Conservation (phyloP, 1,140 invertebrate genomes). For the Nixonia krombeini region DNA sequence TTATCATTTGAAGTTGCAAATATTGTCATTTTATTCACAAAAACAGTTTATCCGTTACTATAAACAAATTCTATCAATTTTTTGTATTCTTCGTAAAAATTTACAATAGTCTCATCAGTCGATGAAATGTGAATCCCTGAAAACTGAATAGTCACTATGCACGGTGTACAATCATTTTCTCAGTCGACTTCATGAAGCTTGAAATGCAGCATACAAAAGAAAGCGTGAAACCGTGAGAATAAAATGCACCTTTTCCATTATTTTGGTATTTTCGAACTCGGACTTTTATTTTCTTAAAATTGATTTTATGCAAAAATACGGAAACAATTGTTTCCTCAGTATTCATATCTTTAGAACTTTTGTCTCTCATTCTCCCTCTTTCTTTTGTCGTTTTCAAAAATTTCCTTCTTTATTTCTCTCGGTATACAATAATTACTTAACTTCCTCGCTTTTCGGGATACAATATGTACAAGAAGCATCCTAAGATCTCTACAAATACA, state of each 20-base stretch:
- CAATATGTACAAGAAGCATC: slow-evolving; percentile 43
- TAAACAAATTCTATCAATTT: background rate
- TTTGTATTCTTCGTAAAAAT: background rate
- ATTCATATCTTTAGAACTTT: slow-evolving; percentile 19
- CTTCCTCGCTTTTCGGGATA: slow-evolving; percentile 28
- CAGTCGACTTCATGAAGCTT: slow-evolving; percentile 25
- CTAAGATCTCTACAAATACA: slow-evolving; percentile 43
- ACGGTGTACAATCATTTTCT: slow-evolving; percentile 9
- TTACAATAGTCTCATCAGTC: background rate
- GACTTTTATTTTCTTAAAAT: slow-evolving; percentile 13
- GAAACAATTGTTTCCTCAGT: slow-evolving; percentile 23
- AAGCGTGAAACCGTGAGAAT: slow-evolving; percentile 31
- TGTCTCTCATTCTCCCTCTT: slow-evolving; percentile 41
- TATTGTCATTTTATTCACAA: slow-evolving; percentile 24
- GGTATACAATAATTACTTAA: slow-evolving; percentile 16
- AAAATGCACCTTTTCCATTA: slow-evolving; percentile 18
- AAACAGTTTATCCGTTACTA: slow-evolving; percentile 41
- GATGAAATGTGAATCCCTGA: slow-evolving; percentile 25
- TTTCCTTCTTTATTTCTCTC: background rate
- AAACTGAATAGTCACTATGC: slow-evolving; percentile 5
- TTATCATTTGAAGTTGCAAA: no score
- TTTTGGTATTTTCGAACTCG: background rate
- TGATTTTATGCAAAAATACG: slow-evolving; percentile 44
- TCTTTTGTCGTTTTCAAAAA: slow-evolving; percentile 40
- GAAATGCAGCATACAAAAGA: slow-evolving; percentile 43